Conservation (phyloP, 2,888 invertebrate species). For the Fragum whitleyi region DNA sequence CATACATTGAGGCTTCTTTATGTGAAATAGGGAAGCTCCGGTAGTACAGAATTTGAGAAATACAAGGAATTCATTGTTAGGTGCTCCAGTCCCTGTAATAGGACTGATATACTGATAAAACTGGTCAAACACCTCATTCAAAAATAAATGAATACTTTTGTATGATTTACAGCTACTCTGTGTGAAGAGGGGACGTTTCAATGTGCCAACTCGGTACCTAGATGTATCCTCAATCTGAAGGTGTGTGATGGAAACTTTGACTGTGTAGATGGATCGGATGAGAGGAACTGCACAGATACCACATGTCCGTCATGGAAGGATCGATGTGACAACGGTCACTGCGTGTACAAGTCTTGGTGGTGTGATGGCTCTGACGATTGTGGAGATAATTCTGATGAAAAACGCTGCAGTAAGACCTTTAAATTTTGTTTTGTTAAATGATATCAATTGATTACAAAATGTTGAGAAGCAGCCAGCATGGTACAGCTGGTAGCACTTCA, state of each 20-base stretch:
- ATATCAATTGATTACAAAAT: no score
- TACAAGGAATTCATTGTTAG: no score
- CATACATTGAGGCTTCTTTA: no score
- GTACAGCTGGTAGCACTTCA: no score
- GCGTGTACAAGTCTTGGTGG: conserved; percentile 88
- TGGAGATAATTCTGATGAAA: conserved; percentile 91
- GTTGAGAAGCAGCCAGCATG: no score
- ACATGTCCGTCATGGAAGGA: conserved; percentile 81
- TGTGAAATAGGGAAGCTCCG: no score
- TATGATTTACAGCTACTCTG: conserved; percentile 16
- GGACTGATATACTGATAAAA: no score
- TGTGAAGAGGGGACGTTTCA: conserved; percentile 57
- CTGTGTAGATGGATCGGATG: conserved; percentile 80
- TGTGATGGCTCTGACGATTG: conserved; percentile 84
- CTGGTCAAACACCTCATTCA: no score
- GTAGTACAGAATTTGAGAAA: no score
- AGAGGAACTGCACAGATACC: conserved; percentile 62
- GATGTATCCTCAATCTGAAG: conserved; percentile 71
- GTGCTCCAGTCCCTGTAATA: no score
- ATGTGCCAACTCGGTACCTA: conserved; percentile 55
- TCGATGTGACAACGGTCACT: conserved; percentile 87
- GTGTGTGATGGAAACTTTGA: conserved; percentile 78
- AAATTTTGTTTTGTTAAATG: no score
- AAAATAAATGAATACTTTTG: no score
- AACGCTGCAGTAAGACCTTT: conserved; percentile 34